phyloP scores from a whole-genome alignment of 2,113 vertebrate species.

The Eonycteris spelaea region DNA sequence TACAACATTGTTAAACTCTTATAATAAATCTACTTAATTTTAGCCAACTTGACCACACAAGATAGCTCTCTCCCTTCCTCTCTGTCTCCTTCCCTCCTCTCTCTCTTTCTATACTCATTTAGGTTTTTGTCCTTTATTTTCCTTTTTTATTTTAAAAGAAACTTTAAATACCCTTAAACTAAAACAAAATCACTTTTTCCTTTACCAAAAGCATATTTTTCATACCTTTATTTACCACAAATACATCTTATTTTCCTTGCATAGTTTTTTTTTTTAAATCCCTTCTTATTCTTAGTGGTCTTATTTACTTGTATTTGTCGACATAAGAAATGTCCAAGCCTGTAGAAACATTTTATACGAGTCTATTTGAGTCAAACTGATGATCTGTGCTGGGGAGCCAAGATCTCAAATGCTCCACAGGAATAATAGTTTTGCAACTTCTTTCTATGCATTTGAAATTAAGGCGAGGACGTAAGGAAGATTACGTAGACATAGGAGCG shows the following conservation, averaged over 20 bases:
- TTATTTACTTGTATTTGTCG: neutral
- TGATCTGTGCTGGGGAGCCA: neutral
- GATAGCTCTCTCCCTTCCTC: neutral
- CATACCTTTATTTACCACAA: neutral
- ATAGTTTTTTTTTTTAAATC: neutral
- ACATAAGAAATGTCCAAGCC: neutral
- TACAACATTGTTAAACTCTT: neutral
- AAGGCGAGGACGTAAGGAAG: neutral
- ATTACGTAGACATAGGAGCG: neutral
- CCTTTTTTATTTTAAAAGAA: neutral
- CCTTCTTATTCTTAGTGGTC: neutral
- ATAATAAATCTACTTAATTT: neutral
- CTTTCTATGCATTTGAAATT: neutral
- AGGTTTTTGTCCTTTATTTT: neutral
- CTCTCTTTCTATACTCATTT: neutral
- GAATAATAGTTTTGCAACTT: neutral
- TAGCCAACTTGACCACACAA: neutral
- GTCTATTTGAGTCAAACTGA: neutral
- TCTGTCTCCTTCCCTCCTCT: too few species aligned
- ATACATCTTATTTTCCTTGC: neutral
- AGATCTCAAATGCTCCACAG: neutral
- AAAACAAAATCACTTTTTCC: neutral
- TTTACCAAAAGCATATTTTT: neutral
- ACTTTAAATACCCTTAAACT: neutral
- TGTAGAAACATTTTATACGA: neutral